Percentiles rank a stretch among this genome's conserved stretches.
These are phyloP conservation scores for Chrysolina oricalcia DNA, from an alignment of 2,888 invertebrate species.

Conservation along the genomic window DNA sequence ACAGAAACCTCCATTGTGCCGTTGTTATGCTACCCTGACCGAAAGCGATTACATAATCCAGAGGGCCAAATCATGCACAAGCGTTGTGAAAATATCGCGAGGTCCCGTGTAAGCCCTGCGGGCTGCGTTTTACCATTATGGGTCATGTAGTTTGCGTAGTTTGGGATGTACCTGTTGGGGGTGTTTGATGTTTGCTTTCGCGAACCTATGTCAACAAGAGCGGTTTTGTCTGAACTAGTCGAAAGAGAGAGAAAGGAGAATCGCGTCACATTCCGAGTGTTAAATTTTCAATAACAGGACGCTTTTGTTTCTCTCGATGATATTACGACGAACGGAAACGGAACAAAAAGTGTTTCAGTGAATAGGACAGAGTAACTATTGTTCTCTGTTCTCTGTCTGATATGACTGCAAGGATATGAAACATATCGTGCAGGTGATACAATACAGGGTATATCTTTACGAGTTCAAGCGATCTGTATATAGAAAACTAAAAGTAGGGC, in stretches of 20 bases:
- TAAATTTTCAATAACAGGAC: neutral
- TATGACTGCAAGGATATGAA: too few species aligned
- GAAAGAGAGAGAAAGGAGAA: neutral
- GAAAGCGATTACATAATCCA: neutral
- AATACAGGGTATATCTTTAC: too few species aligned
- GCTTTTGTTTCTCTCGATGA: too few species aligned
- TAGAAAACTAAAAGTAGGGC: too few species aligned
- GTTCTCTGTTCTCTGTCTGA: too few species aligned
- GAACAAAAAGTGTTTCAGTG: too few species aligned
- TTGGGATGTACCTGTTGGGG: neutral
- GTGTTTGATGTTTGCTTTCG: neutral
- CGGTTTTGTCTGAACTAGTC: neutral
- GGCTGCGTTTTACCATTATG: neutral
- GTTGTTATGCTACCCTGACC: neutral
- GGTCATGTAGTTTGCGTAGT: neutral
- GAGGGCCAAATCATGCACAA: neutral
- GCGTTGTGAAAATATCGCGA: neutral
- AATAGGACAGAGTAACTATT: too few species aligned
- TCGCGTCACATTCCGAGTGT: neutral
- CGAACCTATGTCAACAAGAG: slow-evolving; percentile 1
- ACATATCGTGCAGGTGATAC: too few species aligned
- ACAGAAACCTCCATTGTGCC: neutral
- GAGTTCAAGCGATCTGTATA: too few species aligned
- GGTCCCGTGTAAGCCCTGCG: neutral
- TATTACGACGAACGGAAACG: too few species aligned